Percentiles rank a stretch among this genome's conserved stretches.
Conservation (phyloP, 2,888 invertebrate species). For the Agelastica alni region DNA sequence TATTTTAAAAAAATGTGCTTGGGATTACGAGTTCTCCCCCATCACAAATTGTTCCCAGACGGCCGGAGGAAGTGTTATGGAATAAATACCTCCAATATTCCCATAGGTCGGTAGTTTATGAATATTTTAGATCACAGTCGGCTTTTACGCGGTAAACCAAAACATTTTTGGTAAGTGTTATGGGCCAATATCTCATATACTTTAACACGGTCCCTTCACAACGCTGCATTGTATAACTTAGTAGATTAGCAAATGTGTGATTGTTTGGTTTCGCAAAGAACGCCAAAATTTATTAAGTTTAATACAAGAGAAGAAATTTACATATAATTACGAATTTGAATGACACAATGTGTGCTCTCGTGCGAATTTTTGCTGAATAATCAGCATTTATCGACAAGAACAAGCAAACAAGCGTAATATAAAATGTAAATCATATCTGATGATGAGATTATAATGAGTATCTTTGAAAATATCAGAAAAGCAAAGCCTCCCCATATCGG, state of each 20-base stretch:
- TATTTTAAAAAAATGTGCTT: constrained; percentile 18
- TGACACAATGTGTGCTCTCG: too few relatives aligned
- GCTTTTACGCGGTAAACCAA: neutral
- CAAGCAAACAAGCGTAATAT: neutral
- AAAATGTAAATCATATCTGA: constrained; percentile 40
- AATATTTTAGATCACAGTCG: neutral
- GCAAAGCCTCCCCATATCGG: constrained; percentile 40
- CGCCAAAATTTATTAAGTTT: too few relatives aligned
- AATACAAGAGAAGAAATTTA: too few relatives aligned
- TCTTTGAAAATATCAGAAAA: constrained; percentile 43
- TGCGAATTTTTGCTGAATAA: constrained; percentile 4
- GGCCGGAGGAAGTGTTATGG: constrained; percentile 19
- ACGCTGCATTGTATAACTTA: too few relatives aligned
- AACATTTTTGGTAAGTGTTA: too few relatives aligned
- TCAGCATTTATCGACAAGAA: constrained; percentile 3
- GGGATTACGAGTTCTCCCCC: constrained; percentile 12
- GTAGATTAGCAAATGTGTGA: too few relatives aligned
- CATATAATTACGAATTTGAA: too few relatives aligned
- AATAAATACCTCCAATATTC: constrained; percentile 16
- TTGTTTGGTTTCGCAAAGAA: too few relatives aligned
- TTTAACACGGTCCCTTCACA: too few relatives aligned
- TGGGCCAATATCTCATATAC: too few relatives aligned
- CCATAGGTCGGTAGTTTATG: neutral
- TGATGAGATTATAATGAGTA: constrained; percentile 48
- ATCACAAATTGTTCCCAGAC: constrained; percentile 19